A percentile compares a stretch with the other conserved stretches of the same genome.
These are phyloP conservation scores for Hystrix cristata DNA, from an alignment of 2,113 vertebrate species.

Conservation along the genomic window DNA sequence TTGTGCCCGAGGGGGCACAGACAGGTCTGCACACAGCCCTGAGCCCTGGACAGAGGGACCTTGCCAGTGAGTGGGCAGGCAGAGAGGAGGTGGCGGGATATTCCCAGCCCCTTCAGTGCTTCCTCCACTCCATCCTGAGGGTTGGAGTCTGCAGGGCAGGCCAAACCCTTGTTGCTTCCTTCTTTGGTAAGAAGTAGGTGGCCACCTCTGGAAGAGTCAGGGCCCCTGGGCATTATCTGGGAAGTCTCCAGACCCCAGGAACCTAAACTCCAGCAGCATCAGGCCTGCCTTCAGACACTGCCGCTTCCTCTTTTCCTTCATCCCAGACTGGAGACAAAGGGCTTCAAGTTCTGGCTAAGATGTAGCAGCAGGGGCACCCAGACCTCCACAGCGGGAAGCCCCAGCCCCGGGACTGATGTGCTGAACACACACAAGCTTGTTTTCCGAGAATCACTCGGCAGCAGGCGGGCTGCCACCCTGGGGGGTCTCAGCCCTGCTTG, in stretches of 20 bases:
- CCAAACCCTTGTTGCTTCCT: slow-evolving; percentile 36
- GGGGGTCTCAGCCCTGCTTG: not conserved
- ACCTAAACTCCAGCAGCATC: not conserved
- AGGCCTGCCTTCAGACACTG: not conserved
- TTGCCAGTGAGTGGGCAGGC: not conserved
- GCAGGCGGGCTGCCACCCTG: not conserved
- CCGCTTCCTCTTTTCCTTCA: slow-evolving; percentile 16
- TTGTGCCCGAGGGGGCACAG: not conserved
- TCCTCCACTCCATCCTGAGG: not conserved
- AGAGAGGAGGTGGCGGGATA: not conserved
- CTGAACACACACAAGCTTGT: not conserved
- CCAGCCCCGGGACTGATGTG: not conserved
- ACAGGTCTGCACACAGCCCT: not conserved
- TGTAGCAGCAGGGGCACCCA: slow-evolving; percentile 61
- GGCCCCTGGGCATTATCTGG: not conserved
- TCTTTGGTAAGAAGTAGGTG: slow-evolving; percentile 60
- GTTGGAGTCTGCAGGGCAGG: not conserved
- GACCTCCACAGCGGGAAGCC: slow-evolving; percentile 5
- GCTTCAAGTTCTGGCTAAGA: slow-evolving; percentile 70
- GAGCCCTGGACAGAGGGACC: slow-evolving; percentile 39
- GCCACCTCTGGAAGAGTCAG: not conserved
- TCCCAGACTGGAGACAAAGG: slow-evolving; percentile 37
- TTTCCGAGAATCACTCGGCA: slow-evolving; percentile 17
- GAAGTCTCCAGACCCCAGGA: no score
- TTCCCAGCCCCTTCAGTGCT: not conserved